Evolutionary conservation across 2,113 vertebrate genomes (phyloP).

Genomic region (Cololabis saira): DNA sequence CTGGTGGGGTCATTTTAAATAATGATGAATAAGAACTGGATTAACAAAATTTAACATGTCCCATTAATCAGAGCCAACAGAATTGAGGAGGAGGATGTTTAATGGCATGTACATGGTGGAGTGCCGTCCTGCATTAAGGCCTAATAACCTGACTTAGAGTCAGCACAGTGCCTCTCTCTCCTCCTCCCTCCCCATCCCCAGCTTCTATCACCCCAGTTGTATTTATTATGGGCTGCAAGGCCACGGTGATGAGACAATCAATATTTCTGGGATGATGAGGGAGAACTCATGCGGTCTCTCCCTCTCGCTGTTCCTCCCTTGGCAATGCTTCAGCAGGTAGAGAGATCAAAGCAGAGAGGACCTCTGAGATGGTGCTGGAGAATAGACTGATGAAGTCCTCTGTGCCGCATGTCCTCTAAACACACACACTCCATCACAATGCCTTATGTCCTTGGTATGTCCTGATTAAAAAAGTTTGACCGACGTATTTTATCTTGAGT

Average conservation of each 20-base stretch:
- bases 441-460: conserved; percentile 75
- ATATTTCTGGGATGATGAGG: conserved; percentile 80
- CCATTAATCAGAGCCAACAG: conserved; percentile 56
- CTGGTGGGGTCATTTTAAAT: conserved; percentile 34
- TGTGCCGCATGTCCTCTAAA: conserved; percentile 73
- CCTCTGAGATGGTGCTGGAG: conserved; percentile 72
- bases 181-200: conserved; percentile 25
- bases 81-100: conserved; percentile 60
- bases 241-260: conserved; percentile 77
- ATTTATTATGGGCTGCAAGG: conserved; percentile 80
- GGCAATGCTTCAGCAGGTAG: conserved; percentile 75
- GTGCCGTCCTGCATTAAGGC: conserved; percentile 57
- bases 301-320: conserved; percentile 66
- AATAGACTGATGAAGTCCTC: conserved; percentile 78
- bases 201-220: conserved; percentile 67
- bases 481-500: conserved; percentile 57
- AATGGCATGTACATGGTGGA: conserved; percentile 63
- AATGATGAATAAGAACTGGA: conserved; percentile 44
- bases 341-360: conserved; percentile 76
- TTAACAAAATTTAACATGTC: conserved; percentile 47
- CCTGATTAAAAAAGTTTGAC: conserved; percentile 79
- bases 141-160: conserved; percentile 72
- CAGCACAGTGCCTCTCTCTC: conserved; percentile 38
- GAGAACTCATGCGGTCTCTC: conserved; percentile 67
- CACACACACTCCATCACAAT: conserved; percentile 75